Evolutionary conservation across 2,888 invertebrate species (phyloP), one percentile per base, ranked within the genome.

Genomic region (Volucella inflata): DNA sequence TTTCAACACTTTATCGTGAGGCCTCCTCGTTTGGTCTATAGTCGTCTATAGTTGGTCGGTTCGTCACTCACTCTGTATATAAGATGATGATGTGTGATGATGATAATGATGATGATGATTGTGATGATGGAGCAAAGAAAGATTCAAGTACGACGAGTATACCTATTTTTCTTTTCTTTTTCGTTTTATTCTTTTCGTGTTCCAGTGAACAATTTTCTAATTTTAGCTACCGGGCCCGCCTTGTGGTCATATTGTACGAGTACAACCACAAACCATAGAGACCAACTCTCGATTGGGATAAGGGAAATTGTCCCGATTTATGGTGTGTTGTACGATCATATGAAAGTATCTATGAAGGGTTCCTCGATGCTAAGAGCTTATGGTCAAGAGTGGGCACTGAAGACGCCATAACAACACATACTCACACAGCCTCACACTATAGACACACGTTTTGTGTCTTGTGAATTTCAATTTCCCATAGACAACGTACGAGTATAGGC

Each of bases 1-100:
- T 85, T 81, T 77, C 85, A 67, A 85, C 85, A 84, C 83, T 79
- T 84, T 84, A 79, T 68, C 60, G 77, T 78, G 82, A 80, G 55
- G 42, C 44, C 60, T 67, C 42, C 46, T 38, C 53, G 53, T 51
- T 16, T 42, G 51, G 62, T 11, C 62, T 53, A 21, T 57, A 50
- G 14, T 65, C 53, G 4, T 12, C 57, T 51, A 50, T 53, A 8
- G 42, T n/a, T n/a, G n/a, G n/a, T 30, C 38, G 53, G 59, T 59
- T 50, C 30, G 14, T 48, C 48, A 48, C 8, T 8, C 48, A n/a
- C n/a, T n/a, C n/a, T n/a, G n/a, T n/a, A 2, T 8, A 8, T 48
- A 50, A 60, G 71, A 71, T 30, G 68, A 62, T 50, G 68, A 68
- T 68, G 68, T 70, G 72, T 64, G 76, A 70, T 76, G 75, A 70